Evolutionary conservation across 2,113 vertebrate genomes (phyloP).

Genomic region (Chionomys nivalis): DNA sequence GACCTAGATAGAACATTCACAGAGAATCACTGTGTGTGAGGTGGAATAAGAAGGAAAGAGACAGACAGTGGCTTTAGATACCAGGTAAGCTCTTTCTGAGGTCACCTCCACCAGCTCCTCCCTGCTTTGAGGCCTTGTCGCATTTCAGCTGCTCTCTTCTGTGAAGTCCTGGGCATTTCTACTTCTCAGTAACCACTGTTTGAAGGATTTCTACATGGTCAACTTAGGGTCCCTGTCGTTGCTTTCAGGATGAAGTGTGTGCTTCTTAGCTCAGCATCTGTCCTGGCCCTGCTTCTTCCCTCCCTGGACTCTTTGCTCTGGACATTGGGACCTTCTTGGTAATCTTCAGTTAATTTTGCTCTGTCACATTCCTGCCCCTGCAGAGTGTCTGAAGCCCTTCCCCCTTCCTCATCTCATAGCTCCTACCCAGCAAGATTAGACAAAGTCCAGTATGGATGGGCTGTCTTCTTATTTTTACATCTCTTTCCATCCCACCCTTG

Average conservation of each 20-base stretch:
- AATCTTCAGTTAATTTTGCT: neutral
- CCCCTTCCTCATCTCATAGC: neutral
- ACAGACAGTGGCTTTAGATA: neutral
- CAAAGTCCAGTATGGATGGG: neutral
- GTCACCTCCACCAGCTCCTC: neutral
- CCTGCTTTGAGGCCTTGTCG: neutral
- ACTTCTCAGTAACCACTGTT: neutral
- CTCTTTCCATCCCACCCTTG: neutral
- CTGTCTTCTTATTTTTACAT: conserved; percentile 22
- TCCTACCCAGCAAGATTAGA: conserved; percentile 46
- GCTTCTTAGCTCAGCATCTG: neutral
- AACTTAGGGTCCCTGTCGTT: neutral
- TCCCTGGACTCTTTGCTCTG: neutral
- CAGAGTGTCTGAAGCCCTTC: neutral
- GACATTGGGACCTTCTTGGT: neutral
- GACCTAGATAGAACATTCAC: neutral
- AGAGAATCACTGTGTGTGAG: neutral
- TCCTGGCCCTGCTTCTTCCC: neutral
- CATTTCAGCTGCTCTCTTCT: neutral
- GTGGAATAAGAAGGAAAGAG: neutral
- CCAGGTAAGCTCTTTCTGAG: neutral
- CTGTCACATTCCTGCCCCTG: neutral
- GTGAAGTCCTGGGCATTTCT: neutral
- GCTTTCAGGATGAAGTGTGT: neutral
- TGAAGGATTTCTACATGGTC: neutral